phyloP scores from a whole-genome alignment of 37 sponge, comb jelly and placozoan genomes.

The Ianthella basta region DNA sequence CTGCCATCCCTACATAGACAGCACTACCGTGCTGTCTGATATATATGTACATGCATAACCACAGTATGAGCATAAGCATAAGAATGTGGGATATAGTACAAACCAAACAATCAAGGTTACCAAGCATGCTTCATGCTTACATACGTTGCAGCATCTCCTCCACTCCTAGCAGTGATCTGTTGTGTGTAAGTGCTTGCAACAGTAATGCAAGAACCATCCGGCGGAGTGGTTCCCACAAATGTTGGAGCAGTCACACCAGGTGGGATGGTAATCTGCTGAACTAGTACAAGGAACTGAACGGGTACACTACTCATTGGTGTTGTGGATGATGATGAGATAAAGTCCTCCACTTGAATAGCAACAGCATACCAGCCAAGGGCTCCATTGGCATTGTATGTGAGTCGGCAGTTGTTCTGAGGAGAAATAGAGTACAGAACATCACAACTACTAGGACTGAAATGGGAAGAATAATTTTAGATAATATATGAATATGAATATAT shows the following conservation, averaged over 20 bases:
- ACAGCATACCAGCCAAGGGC: constrained; percentile 40
- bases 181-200: constrained; percentile 30
- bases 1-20: too few relatives aligned
- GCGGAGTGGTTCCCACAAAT: constrained; percentile 14
- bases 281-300: constrained; percentile 42
- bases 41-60: too few relatives aligned
- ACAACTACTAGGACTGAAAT: not conserved
- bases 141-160: constrained; percentile 24
- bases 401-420: constrained; percentile 15
- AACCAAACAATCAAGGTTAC: too few relatives aligned
- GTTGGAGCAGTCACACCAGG: not conserved
- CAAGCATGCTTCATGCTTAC: not conserved
- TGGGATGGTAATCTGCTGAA: not conserved
- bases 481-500: too few relatives aligned
- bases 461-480: too few relatives aligned
- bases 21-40: too few relatives aligned
- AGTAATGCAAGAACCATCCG: constrained; percentile 39
- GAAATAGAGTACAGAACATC: not conserved
- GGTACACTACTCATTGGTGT: constrained; percentile 47
- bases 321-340: not conserved
- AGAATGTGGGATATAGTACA: too few relatives aligned
- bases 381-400: constrained; percentile 5
- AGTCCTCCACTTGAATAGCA: constrained; percentile 53
- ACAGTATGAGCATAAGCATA: too few relatives aligned
- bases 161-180: constrained; percentile 25